phyloP scores from a whole-genome alignment of 2,113 vertebrate species.

The Leptosomus discolor region DNA sequence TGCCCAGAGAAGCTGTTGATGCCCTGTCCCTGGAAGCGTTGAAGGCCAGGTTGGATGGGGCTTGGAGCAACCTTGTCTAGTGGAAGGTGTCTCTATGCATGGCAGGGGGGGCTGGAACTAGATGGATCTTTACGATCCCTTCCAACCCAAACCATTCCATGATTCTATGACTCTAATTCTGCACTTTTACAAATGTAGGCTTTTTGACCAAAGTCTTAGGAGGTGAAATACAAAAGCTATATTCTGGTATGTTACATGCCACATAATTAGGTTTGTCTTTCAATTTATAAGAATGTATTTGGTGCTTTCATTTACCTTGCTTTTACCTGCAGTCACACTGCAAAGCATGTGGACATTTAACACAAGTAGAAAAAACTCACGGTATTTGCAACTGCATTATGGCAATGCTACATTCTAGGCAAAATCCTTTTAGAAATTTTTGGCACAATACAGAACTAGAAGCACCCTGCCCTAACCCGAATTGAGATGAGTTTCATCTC shows the following conservation, averaged over 20 bases:
- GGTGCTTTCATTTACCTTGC: background rate
- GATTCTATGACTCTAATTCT: no score
- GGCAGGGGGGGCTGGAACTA: no score
- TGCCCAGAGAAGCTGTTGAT: no score
- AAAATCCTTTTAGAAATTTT: background rate
- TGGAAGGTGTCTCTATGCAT: no score
- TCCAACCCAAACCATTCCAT: no score
- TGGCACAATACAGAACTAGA: background rate
- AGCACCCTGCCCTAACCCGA: background rate
- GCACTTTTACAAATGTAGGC: background rate
- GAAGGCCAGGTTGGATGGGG: no score
- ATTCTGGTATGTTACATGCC: background rate
- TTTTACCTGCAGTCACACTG: background rate
- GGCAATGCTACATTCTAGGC: background rate
- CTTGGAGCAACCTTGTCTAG: no score
- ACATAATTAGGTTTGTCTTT: background rate
- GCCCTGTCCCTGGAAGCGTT: no score
- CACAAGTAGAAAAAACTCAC: fast-evolving
- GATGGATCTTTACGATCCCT: no score
- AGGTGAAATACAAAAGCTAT: background rate
- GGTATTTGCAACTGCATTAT: background rate
- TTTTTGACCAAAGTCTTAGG: background rate
- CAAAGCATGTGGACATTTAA: background rate
- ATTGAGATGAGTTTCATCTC: background rate
- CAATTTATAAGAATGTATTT: background rate